phyloP scores from a whole-genome alignment of 2,113 vertebrate genomes.

The Ploceus nigricollis region DNA sequence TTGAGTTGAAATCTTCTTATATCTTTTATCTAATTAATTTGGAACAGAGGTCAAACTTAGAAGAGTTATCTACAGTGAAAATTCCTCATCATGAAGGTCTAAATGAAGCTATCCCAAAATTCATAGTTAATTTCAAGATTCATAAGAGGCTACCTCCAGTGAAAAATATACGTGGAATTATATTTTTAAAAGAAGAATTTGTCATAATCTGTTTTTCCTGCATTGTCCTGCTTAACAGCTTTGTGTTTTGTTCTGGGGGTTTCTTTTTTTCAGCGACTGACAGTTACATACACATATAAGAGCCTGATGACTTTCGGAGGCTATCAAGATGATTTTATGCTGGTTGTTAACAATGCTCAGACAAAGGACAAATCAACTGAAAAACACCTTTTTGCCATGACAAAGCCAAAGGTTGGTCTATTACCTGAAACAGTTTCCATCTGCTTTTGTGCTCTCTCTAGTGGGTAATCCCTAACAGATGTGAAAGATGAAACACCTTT shows the following conservation, averaged over 20 bases:
- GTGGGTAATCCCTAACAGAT: background rate
- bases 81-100: background rate
- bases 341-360: constrained; percentile 79
- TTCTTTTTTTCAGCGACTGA: constrained; percentile 77
- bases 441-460: background rate
- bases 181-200: background rate
- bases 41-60: background rate
- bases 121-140: background rate
- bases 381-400: constrained; percentile 90
- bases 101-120: background rate
- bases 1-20: background rate
- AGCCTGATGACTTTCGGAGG: constrained; percentile 92
- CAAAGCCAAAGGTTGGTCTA: constrained; percentile 86
- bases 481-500: constrained; percentile 24
- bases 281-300: constrained; percentile 83
- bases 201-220: background rate
- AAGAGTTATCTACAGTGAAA: background rate
- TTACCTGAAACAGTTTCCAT: background rate
- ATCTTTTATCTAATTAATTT: background rate
- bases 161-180: background rate
- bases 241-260: background rate
- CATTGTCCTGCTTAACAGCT: background rate
- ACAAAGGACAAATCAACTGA: constrained; percentile 85
- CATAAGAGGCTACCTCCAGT: background rate
- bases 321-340: constrained; percentile 91